Evolutionary conservation across 2,797 vertebrate species (phyloP).

Genomic region (Syngnathus rostellatus): DNA sequence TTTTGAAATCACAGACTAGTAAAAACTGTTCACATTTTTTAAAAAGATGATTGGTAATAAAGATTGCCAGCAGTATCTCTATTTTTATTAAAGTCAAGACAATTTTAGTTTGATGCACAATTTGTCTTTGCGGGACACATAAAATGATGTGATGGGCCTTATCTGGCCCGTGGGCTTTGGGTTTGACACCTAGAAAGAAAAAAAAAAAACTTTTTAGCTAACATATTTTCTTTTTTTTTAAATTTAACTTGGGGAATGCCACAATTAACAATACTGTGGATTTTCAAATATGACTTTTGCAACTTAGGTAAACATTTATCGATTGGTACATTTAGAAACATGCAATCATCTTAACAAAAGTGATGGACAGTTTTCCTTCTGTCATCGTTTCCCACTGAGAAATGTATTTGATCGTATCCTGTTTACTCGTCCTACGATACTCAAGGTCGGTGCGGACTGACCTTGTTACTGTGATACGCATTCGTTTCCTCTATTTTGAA

Average conservation of each 20-base stretch:
- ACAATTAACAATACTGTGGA: background rate
- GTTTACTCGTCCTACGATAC: background rate
- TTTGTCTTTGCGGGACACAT: too few species aligned
- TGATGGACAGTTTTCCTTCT: background rate
- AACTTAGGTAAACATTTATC: background rate
- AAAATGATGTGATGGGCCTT: too few species aligned
- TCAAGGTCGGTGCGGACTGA: conserved; percentile 15
- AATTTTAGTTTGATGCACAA: too few species aligned
- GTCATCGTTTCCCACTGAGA: background rate
- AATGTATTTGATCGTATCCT: background rate
- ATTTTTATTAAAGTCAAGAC: too few species aligned
- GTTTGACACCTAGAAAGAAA: too few species aligned
- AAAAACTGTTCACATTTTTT: too few species aligned
- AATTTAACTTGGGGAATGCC: too few species aligned
- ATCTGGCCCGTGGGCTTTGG: too few species aligned
- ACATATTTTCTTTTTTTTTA: too few species aligned
- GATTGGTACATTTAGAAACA: background rate
- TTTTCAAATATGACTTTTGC: background rate
- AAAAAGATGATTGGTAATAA: too few species aligned
- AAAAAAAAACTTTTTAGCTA: background rate
- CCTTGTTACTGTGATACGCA: conserved; percentile 26
- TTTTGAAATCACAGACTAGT: too few species aligned
- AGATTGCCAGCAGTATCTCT: too few species aligned
- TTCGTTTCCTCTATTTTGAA: conserved; percentile 24
- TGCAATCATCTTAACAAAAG: background rate